Base-by-base conservation (phyloP, 92 coral and sea anemone species). In the Parazoanthus atlanticus region DNA sequence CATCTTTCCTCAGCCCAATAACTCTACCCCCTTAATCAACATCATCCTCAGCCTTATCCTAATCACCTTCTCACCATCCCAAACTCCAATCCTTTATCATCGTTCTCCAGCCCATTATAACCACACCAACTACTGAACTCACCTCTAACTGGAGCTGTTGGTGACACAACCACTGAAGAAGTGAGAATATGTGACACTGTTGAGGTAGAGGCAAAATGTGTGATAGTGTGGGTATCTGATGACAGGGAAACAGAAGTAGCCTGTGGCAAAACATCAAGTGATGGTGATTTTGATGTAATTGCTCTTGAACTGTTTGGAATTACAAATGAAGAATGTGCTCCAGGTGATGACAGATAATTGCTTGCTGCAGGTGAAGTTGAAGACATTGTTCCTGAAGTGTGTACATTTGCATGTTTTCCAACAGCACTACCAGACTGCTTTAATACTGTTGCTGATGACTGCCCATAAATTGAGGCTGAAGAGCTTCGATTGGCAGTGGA, bases 121-220 rank as follows among this genome's bases (percentile, higher is more conserved):
- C 49, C 12, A 7, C 58, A 52, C 58, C 21, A 1, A 15, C 58
- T 52, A 52, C 58, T 52, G 58, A 52, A 43, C 76, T 83, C 34
- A 84, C 87, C 87, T 67, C 23, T 70, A 8, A 49, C 87, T 69
- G 71, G 84, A 29, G 34, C 11, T 80, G 86, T 82, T 38, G 87
- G 78, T 43, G 78, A 41, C 17, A 70, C 43, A 38, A 13, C 38
- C 5, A 46, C 4, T 83, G 78, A 66, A 34, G 86, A 77, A 29
- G 82, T 41, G 4, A n/a, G 58, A 46, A 13, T 29, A 19, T 8
- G 36, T 13, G 36, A 47, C 3, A 26, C 19, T 26, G 66, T 46
- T 78, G 82, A n/a, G 28, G 58, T 29, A n/a, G 82, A 17, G 82
- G 23, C 25, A 16, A 52, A 78, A 78, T 41, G 36, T 78, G 65